phyloP scores from a whole-genome alignment of 1,140 invertebrate species.

The Himalopsyche phryganea region DNA sequence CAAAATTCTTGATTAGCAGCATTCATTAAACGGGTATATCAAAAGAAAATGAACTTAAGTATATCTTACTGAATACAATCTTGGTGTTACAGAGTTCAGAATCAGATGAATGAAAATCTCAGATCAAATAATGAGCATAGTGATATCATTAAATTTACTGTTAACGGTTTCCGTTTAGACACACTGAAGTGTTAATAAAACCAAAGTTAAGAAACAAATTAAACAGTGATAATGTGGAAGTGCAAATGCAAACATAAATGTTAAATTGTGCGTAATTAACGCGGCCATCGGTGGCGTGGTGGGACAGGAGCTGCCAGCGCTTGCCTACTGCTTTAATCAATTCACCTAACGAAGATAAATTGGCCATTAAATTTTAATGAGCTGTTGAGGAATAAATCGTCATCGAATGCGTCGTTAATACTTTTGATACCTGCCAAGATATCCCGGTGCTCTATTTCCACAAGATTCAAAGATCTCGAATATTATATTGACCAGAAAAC shows the following conservation, averaged over 20 bases:
- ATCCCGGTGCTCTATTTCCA: no score
- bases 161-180: neutral
- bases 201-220: conserved; percentile 7
- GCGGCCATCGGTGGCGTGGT: neutral
- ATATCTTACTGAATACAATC: no score
- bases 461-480: no score
- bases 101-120: no score
- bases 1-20: no score
- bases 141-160: neutral
- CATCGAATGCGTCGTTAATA: neutral
- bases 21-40: no score
- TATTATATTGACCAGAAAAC: no score
- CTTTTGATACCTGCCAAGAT: no score
- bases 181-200: neutral
- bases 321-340: conserved; percentile 9
- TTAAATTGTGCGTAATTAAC: conserved; percentile 27
- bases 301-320: neutral
- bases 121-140: no score
- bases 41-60: no score
- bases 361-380: conserved; percentile 26
- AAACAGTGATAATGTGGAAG: neutral
- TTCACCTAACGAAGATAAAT: conserved; percentile 24
- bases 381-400: conserved; percentile 21
- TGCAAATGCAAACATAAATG: conserved; percentile 20
- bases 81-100: no score